Base-by-base conservation (phyloP, 1,140 invertebrate species). In the Drepana arcuata region DNA sequence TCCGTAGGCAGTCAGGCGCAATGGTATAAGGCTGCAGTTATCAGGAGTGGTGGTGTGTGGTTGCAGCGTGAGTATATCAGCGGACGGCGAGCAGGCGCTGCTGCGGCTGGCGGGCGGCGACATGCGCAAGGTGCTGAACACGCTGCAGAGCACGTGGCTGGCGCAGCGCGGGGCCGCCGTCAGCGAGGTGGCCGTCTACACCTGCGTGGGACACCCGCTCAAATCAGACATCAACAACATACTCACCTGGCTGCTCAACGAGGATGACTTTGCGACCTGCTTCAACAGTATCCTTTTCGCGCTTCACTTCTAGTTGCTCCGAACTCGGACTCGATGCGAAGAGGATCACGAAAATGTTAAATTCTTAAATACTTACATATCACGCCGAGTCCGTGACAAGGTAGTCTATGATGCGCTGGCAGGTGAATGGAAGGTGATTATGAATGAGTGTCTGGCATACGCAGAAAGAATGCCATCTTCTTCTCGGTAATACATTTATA, bases 91-190 rank as follows among this genome's bases (percentile, higher is more conserved):
- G 68, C 88, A 96, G 51, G 97, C 98, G 1, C 68, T 99, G 1
- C 85, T 99, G 25, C 91, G 92, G 5, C 84, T 99, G 1, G 93
- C 95, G 1, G 91, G 91, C 43, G 98, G 98, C n/a, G 98, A 99
- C 83, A 99, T 99, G 98, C 88, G 98, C 58, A 95, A 94, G 83
- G 94, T 98, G 7, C 69, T 99, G 2, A 99, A 99, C 84, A 93
- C 99, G 33, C 84, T 99, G 14, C 94, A 99, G 86, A 96, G 95
- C 81, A 94, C 96, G 41, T 90, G 90, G 84, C 85, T 93, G 80
- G 96, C 97, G 4, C 97, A 91, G 77, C 90, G 93, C 54, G n/a
- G n/a, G n/a, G n/a, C n/a, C n/a, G 80, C 87, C 44, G 93, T 99
- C 0, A 94, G 89, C 48, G 95, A 97, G 84, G 90, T 96, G 42